Evolutionary conservation across 2,888 invertebrate species (phyloP).

Genomic region (Agonum fuliginosum): DNA sequence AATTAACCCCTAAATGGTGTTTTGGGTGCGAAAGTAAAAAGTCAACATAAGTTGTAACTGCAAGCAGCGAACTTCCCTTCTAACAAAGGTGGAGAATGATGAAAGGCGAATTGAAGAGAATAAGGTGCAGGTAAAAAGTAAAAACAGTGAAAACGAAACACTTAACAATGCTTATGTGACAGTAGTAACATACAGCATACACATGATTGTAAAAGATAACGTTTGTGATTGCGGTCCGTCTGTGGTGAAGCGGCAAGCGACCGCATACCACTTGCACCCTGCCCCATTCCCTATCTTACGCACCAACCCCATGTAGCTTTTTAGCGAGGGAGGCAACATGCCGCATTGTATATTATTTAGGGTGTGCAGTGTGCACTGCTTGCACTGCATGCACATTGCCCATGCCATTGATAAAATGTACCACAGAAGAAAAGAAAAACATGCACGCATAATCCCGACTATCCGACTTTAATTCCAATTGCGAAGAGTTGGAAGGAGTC

Average conservation of each 20-base stretch:
- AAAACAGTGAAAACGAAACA: neutral
- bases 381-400: conserved; percentile 47
- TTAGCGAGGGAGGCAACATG: conserved; percentile 50
- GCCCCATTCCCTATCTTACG: conserved; percentile 10
- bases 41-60: conserved; percentile 37
- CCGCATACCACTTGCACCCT: conserved; percentile 5
- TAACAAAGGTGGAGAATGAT: too few relatives aligned
- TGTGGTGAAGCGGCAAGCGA: neutral
- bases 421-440: conserved; percentile 46
- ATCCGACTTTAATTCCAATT: conserved; percentile 10
- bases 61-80: conserved; percentile 2
- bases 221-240: conserved; percentile 24
- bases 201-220: neutral
- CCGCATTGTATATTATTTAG: conserved; percentile 42
- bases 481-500: neutral
- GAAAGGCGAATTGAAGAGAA: too few relatives aligned
- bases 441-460: conserved; percentile 22
- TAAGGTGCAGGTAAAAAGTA: neutral
- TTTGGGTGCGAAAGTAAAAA: conserved; percentile 56
- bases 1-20: conserved; percentile 58
- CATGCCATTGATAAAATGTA: conserved; percentile 56
- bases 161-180: too few relatives aligned
- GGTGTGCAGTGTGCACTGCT: conserved; percentile 37
- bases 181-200: neutral
- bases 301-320: conserved; percentile 54